A percentile compares a stretch with the other conserved stretches of the same genome.
phyloP scores from a whole-genome alignment of 2,113 vertebrate genomes.

The Meleagris gallopavo region DNA sequence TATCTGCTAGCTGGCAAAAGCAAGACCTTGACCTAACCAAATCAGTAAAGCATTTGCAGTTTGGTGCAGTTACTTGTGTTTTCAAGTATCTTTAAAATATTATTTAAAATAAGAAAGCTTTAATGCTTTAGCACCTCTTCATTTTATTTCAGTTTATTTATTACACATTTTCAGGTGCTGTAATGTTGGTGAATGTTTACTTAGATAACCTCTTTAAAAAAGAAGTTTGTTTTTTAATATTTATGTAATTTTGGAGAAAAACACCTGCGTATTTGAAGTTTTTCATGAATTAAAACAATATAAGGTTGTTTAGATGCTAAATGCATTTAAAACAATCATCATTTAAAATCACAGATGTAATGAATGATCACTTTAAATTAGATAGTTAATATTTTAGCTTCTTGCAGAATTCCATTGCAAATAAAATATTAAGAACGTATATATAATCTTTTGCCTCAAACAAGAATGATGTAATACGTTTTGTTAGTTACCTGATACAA shows the following conservation, averaged over 20 bases:
- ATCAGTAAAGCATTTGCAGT: not conserved
- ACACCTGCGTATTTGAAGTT: not conserved
- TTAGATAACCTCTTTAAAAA: not conserved
- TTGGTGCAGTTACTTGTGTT: constrained; percentile 17
- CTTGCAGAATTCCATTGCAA: not conserved
- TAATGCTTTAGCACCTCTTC: not conserved
- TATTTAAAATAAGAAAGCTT: constrained; percentile 40
- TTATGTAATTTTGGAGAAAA: not conserved
- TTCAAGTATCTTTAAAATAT: constrained; percentile 43
- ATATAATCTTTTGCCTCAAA: not conserved
- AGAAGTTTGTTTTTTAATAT: not conserved
- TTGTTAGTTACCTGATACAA: not conserved
- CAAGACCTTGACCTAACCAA: not conserved
- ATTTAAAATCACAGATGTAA: not conserved
- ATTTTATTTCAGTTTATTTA: not conserved
- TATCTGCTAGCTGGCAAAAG: not conserved
- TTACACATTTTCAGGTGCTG: not conserved
- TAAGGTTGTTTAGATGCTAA: not conserved
- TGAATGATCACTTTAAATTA: not conserved
- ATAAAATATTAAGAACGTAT: not conserved
- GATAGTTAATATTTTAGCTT: not conserved
- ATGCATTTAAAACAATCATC: not conserved
- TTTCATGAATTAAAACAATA: not conserved
- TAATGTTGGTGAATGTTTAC: not conserved
- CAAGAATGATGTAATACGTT: not conserved